phyloP scores from a whole-genome alignment of 64 coral and sea anemone species.

The Pocillopora verrucosa region DNA sequence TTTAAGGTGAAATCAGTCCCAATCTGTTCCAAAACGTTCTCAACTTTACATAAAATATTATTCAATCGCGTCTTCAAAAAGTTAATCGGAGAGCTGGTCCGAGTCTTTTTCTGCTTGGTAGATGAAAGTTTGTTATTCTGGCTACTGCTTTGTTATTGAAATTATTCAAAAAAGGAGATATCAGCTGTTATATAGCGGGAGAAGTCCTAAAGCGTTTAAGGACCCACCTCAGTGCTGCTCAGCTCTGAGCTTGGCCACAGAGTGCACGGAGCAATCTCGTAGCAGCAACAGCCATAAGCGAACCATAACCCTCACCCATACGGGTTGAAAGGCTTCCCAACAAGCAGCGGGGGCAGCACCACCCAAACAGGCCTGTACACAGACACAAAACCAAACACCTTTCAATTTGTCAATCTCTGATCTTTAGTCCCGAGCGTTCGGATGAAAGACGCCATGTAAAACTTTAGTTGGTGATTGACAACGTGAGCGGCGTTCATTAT shows the following conservation, averaged over 20 bases:
- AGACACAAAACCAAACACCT: background rate
- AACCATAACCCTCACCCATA: conserved; percentile 70
- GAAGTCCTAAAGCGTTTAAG: background rate
- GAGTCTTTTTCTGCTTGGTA: too few relatives aligned
- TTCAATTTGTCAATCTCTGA: background rate
- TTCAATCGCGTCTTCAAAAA: too few relatives aligned
- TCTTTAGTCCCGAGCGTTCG: background rate
- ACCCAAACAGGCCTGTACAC: conserved; percentile 19
- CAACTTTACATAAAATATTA: too few relatives aligned
- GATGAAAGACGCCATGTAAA: background rate
- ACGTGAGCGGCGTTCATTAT: too few relatives aligned
- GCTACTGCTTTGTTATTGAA: too few relatives aligned
- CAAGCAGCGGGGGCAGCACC: conserved; percentile 31
- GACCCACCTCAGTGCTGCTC: conserved; percentile 51
- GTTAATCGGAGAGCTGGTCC: too few relatives aligned
- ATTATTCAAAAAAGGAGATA: too few relatives aligned
- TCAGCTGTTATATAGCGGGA: too few relatives aligned
- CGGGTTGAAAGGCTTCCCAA: conserved; percentile 40
- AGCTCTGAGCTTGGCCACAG: conserved; percentile 47
- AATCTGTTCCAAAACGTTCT: too few relatives aligned
- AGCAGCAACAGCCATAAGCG: conserved; percentile 35
- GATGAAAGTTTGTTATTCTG: too few relatives aligned
- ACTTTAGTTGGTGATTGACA: too few relatives aligned
- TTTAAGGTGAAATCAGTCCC: too few relatives aligned
- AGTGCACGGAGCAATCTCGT: background rate